Percentiles rank a stretch among this genome's conserved stretches.
These are phyloP conservation scores for Agriopis marginaria DNA, from an alignment of 2,888 invertebrate species.

Conservation along the genomic window DNA sequence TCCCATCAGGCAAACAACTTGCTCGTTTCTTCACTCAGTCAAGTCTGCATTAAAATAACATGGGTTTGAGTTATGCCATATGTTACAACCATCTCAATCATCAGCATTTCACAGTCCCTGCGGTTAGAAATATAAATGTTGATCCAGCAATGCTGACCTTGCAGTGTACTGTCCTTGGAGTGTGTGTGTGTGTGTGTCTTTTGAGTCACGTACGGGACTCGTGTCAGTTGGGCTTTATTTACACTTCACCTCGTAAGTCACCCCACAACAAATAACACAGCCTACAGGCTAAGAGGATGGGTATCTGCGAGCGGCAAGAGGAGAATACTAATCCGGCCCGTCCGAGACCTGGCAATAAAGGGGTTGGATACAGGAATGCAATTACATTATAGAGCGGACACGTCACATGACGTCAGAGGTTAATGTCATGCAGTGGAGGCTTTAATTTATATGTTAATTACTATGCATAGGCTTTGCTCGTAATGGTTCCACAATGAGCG, in stretches of 20 bases:
- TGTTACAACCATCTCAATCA: neutral
- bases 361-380: conserved; percentile 31
- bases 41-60: too few species aligned
- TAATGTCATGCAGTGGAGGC: conserved; percentile 13
- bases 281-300: conserved; percentile 16
- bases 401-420: conserved; percentile 24
- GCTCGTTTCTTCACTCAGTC: too few species aligned
- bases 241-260: conserved; percentile 26
- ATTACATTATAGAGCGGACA: conserved; percentile 25
- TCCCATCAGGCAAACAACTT: too few species aligned
- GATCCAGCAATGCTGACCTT: conserved; percentile 6
- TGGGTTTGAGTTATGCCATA: neutral
- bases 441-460: conserved; percentile 20
- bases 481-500: neutral
- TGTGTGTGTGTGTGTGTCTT: too few species aligned
- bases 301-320: conserved; percentile 4
- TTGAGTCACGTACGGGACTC: conserved; percentile 4
- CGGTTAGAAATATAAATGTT: neutral
- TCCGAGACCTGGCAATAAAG: conserved; percentile 6
- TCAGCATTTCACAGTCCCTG: neutral
- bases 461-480: conserved; percentile 7
- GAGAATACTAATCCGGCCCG: conserved; percentile 23
- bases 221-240: conserved; percentile 19
- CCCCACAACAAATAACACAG: conserved; percentile 21
- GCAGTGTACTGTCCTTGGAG: conserved; percentile 11